Evolutionary conservation across 1,140 invertebrate genomes (phyloP).

Genomic region (Lepidurus couesii): DNA sequence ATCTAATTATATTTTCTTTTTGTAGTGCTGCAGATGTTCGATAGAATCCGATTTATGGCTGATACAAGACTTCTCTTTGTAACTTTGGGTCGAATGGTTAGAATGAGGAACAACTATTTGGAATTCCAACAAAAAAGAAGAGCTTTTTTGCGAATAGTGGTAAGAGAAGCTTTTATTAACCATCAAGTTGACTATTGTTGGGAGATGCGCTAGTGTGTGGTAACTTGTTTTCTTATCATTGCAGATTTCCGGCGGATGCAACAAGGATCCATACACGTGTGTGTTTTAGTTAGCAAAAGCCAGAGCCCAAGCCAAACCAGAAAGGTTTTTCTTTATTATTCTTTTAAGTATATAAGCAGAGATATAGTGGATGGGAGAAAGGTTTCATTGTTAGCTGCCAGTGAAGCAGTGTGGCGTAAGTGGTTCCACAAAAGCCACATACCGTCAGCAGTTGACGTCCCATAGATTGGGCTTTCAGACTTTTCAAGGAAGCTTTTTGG

Average conservation of each 20-base stretch:
- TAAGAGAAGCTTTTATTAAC: no score
- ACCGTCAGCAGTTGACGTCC: constrained; percentile 20
- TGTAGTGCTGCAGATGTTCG: no score
- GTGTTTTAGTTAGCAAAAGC: neutral
- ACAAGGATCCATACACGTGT: neutral
- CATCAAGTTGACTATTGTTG: no score
- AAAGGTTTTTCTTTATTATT: neutral
- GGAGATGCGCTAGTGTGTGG: no score
- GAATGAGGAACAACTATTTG: no score
- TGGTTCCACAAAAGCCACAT: constrained; percentile 21
- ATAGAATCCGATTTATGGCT: no score
- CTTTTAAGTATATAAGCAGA: neutral
- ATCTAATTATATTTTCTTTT: no score
- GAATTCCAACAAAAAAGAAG: neutral
- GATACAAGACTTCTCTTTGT: no score
- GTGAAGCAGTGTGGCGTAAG: constrained; percentile 7
- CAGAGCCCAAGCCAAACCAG: neutral
- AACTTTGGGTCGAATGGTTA: no score
- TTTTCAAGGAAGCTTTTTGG: constrained; percentile 11
- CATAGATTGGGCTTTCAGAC: constrained; percentile 14
- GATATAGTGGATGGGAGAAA: neutral
- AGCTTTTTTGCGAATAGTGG: neutral
- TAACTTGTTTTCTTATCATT: neutral
- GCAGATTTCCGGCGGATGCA: neutral
- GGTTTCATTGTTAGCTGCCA: neutral